Percentiles rank a stretch among this genome's conserved stretches.
These are phyloP conservation scores for Hydrolagus colliei DNA, from an alignment of 2,797 vertebrate species.

Conservation along the genomic window DNA sequence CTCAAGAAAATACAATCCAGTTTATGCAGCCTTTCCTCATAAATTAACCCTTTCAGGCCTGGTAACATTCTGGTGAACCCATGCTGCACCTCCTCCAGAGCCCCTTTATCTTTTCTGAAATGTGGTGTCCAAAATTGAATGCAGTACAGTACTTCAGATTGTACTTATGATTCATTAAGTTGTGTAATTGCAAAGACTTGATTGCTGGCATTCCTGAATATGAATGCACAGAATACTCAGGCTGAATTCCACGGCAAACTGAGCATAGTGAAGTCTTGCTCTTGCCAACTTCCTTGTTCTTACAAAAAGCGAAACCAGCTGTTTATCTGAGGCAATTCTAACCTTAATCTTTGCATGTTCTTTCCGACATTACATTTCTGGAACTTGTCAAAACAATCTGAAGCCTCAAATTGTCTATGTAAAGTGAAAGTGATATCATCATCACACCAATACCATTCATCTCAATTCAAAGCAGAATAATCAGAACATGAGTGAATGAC, in stretches of 20 bases:
- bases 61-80: too few relatives aligned
- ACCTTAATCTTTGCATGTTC: neutral
- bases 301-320: neutral
- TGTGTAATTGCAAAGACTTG: neutral
- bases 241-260: neutral
- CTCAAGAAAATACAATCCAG: too few relatives aligned
- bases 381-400: neutral
- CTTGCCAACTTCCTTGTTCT: neutral
- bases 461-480: neutral
- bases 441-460: neutral
- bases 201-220: neutral
- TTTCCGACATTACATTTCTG: neutral
- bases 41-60: too few relatives aligned
- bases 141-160: neutral
- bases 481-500: neutral
- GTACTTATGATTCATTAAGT: neutral
- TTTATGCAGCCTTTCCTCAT: too few relatives aligned
- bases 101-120: too few relatives aligned
- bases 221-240: neutral
- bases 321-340: too few relatives aligned
- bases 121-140: too few relatives aligned
- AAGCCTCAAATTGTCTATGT: neutral
- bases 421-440: neutral
- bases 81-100: too few relatives aligned
- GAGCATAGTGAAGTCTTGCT: neutral